Evolutionary conservation across 2,797 vertebrate species (phyloP).

Genomic region (Macrochelys suwanniensis): DNA sequence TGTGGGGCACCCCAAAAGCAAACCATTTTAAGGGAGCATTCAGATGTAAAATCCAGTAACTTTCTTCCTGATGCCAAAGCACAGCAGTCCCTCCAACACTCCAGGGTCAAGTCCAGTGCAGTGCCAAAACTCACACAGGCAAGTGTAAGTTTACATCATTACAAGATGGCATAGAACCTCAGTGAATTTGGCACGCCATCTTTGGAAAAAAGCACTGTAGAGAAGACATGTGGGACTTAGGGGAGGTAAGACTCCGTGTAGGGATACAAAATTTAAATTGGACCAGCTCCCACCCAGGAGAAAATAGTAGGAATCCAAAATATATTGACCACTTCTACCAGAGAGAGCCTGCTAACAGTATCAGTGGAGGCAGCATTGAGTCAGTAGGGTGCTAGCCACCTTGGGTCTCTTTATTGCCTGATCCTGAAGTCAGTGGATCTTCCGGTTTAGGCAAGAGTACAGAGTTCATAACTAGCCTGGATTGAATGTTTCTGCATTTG

Average conservation of each 20-base stretch:
- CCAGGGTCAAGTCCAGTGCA: background rate
- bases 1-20: background rate
- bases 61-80: background rate
- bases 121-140: background rate
- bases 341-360: background rate
- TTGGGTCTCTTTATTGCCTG: background rate
- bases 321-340: background rate
- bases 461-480: background rate
- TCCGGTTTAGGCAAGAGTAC: background rate
- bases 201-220: background rate
- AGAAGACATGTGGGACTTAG: background rate
- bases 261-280: background rate
- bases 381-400: background rate
- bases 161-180: background rate
- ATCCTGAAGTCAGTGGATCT: background rate
- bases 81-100: background rate
- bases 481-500: accelerated
- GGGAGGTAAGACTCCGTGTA: background rate
- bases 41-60: background rate
- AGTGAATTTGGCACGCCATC: background rate
- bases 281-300: accelerated
- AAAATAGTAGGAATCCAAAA: background rate
- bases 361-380: background rate
- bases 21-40: background rate
- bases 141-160: background rate